Evolutionary conservation across 2,888 invertebrate genomes (phyloP).

Genomic region (Nowickia ferox): DNA sequence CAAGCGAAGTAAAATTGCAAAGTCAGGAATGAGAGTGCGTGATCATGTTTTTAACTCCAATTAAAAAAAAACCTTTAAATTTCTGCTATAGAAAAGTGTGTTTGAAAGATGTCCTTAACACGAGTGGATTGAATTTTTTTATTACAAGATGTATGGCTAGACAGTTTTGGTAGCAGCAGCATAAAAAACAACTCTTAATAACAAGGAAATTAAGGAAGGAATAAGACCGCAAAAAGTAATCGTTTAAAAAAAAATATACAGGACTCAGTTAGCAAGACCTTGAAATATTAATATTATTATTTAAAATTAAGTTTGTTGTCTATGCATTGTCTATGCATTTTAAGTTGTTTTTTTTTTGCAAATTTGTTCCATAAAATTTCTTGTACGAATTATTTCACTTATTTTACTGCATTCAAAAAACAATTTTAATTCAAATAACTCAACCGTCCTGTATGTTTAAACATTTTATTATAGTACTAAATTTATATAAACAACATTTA

Average conservation of each 20-base stretch:
- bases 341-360: neutral
- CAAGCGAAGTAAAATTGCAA: no score
- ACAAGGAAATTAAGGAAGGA: no score
- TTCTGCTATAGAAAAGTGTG: no score
- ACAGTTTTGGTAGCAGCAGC: no score
- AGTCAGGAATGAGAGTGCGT: no score
- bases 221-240: no score
- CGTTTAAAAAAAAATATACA: neutral
- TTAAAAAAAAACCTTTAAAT: no score
- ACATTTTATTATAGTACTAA: constrained; percentile 19
- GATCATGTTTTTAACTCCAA: no score
- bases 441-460: constrained; percentile 2
- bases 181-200: no score
- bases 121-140: no score
- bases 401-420: neutral
- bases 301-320: neutral
- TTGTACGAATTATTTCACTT: constrained; percentile 17
- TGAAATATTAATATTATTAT: constrained; percentile 3
- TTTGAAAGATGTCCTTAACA: no score
- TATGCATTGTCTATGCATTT: neutral
- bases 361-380: neutral
- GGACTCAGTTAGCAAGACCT: constrained; percentile 1
- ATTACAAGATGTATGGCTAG: no score
- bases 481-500: constrained; percentile 1
- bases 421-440: neutral